Base-by-base conservation (phyloP, 1,140 invertebrate genomes). In the Drosophila mayri region DNA sequence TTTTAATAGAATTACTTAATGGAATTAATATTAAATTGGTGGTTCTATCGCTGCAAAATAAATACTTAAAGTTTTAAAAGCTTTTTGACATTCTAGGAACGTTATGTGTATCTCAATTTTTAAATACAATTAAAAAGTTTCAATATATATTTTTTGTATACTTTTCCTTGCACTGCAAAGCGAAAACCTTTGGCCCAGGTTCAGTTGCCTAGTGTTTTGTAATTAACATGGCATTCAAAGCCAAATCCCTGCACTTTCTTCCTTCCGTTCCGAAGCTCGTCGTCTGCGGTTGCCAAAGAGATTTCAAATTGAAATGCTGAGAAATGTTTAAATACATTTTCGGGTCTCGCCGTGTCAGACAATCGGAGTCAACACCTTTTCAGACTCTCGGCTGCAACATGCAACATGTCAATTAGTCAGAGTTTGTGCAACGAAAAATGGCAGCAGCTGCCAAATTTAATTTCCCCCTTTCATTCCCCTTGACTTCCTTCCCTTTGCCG, bases 201-300 rank as follows among this genome's bases (percentile, higher is more conserved):
- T 50, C 32, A 54, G 30, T 67, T 59, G 47, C 52, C 54, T 44
- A 52, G 74, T 74, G 50, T 76, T 59, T 76, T 58, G 85, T 85
- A 88, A 88, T 88, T 88, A 88, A 88, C 84, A 90, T 81, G 84
- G 81, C 84, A 88, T 88, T 90, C 84, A 88, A 85, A 81, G 71
- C 63, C 44, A 75, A 85, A 84, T 81, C 74, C 75, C 67, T 52
- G 64, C 40, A 28, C 20, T 35, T 8, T 1, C 25, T 50, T 10
- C 25, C 3, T 8, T 14, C 0, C 61, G 60, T 63, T 52, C 38
- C 66, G 38, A 63, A 71, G 49, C 16, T n/a, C 8, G 6, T 81
- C 67, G 37, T 79, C 67, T 71, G 73, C 50, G 85, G 85, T 65
- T 80, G 64, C 62, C 62, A 58, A 37, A 49, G 20, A 68, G 75